These are phyloP conservation scores for Rhea pennata DNA, from an alignment of 2,113 vertebrate species.

Conservation along the genomic window DNA sequence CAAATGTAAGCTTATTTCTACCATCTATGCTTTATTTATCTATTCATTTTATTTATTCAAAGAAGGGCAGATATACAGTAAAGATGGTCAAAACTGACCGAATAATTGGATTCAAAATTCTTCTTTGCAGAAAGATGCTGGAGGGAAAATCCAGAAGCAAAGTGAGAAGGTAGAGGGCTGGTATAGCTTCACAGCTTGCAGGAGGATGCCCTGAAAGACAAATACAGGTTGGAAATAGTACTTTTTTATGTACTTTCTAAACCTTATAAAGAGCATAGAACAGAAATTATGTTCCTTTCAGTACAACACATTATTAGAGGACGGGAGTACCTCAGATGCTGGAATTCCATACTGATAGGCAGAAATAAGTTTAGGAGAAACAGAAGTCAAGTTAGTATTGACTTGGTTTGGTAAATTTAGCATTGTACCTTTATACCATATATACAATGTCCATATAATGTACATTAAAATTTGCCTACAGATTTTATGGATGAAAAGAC, in stretches of 20 bases:
- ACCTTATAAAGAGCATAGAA: background rate
- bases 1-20: background rate
- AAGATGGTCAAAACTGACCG: background rate
- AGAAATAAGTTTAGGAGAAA: background rate
- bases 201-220: background rate
- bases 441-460: background rate
- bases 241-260: background rate
- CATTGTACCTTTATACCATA: background rate
- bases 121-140: background rate
- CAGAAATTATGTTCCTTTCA: background rate
- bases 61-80: background rate
- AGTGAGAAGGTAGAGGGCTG: background rate
- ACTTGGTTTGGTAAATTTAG: background rate
- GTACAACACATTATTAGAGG: background rate
- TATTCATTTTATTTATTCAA: background rate
- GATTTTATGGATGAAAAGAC: background rate
- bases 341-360: background rate
- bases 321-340: background rate
- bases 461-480: background rate
- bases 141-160: background rate
- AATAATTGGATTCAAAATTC: background rate
- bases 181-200: background rate
- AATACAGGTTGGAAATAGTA: background rate
- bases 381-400: background rate
- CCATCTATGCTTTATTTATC: background rate